Evolutionary conservation across 2,888 invertebrate species (phyloP).

Genomic region (Tipula lateralis): DNA sequence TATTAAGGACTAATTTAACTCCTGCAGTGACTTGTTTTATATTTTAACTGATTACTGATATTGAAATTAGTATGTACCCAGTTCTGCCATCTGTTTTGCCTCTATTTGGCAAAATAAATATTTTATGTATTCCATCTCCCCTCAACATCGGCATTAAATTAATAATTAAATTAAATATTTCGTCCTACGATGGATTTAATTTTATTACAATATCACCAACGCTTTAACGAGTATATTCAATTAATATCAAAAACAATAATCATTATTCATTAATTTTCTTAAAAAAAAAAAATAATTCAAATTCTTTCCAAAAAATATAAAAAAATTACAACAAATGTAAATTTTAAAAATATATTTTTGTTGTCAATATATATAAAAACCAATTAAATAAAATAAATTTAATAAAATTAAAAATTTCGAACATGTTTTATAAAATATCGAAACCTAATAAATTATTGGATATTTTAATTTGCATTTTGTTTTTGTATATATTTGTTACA

Average conservation of each 20-base stretch:
- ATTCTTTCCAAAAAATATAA: neutral
- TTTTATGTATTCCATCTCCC: too few relatives aligned
- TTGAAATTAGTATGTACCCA: too few relatives aligned
- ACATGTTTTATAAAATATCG: neutral
- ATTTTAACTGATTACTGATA: too few relatives aligned
- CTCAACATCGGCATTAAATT: too few relatives aligned
- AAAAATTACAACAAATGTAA: neutral
- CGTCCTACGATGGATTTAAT: neutral
- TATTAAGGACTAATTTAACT: too few relatives aligned
- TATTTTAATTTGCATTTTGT: conserved; percentile 1
- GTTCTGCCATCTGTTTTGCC: too few relatives aligned
- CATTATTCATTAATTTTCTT: neutral
- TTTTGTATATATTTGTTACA: neutral
- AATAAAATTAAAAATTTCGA: neutral
- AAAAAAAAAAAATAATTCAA: neutral
- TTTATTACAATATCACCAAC: neutral
- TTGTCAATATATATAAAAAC: neutral
- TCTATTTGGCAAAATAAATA: too few relatives aligned
- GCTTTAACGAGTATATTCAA: neutral
- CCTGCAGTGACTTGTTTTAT: too few relatives aligned
- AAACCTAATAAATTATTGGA: conserved; percentile 19
- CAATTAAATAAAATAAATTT: conserved; percentile 5
- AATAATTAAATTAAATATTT: neutral
- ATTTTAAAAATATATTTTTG: neutral
- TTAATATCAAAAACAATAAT: neutral